Evolutionary conservation across 2,113 vertebrate species (phyloP).

Genomic region (Pitta sordida): DNA sequence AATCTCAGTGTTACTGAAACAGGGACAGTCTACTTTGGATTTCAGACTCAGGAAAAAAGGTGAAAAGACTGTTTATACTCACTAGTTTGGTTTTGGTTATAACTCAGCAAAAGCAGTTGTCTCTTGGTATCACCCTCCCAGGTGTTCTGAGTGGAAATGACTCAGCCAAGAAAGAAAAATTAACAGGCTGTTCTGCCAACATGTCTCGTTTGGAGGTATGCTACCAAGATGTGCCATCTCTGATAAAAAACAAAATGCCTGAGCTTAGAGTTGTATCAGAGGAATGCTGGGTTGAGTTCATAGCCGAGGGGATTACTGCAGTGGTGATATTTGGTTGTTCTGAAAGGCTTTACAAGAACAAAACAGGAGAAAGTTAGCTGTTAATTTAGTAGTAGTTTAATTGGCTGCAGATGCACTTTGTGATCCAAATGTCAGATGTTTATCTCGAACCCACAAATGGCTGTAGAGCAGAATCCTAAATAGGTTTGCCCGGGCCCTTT

Average conservation of each 20-base stretch:
- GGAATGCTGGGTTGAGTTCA: neutral
- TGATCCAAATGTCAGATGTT: slow-evolving; percentile 46
- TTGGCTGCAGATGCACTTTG: slow-evolving; percentile 51
- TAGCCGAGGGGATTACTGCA: neutral
- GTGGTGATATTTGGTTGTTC: neutral
- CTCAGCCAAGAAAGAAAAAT: neutral
- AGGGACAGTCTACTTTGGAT: neutral
- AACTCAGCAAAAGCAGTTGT: neutral
- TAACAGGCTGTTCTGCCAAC: neutral
- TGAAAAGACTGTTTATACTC: neutral
- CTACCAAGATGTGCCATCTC: slow-evolving; percentile 5
- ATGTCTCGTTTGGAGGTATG: neutral
- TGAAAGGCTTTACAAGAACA: slow-evolving; percentile 20
- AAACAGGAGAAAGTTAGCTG: slow-evolving; percentile 43
- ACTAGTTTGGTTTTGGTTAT: neutral
- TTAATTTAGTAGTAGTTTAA: slow-evolving; percentile 62
- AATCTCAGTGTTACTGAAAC: neutral
- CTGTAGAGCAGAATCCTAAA: slow-evolving; percentile 22
- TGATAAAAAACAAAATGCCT: neutral
- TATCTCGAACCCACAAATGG: slow-evolving; percentile 32
- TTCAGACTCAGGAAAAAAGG: neutral
- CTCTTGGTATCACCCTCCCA: neutral
- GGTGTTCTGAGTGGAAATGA: neutral
- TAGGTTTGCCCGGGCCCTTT: slow-evolving; percentile 61
- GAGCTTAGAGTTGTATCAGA: neutral